Evolutionary conservation across 2,888 invertebrate genomes (phyloP).

Genomic region (Pollenia angustigena): DNA sequence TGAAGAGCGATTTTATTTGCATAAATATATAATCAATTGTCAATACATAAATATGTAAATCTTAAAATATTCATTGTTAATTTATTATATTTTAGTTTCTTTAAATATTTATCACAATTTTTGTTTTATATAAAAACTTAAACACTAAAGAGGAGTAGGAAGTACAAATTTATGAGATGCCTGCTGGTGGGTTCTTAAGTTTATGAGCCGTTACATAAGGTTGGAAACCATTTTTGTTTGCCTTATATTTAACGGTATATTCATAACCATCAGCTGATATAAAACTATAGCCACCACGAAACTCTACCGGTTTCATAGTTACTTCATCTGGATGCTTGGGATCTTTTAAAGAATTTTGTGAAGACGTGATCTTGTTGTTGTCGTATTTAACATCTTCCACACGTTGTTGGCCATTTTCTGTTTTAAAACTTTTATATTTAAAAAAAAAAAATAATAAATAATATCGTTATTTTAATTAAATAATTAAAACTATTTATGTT

Average conservation of each 20-base stretch:
- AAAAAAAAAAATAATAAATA: background rate
- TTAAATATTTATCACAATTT: slow-evolving; percentile 44
- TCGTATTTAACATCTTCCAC: slow-evolving; percentile 79
- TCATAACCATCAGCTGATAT: slow-evolving; percentile 85
- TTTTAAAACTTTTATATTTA: slow-evolving; percentile 78
- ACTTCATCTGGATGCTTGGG: background rate
- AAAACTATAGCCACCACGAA: slow-evolving; percentile 84
- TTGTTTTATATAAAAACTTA: background rate
- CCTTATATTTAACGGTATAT: slow-evolving; percentile 85
- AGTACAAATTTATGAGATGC: background rate
- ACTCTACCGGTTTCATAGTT: slow-evolving; percentile 77
- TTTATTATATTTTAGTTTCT: slow-evolving; percentile 30
- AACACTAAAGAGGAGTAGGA: background rate
- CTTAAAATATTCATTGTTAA: background rate
- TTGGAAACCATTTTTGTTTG: slow-evolving; percentile 86
- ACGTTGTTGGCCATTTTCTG: slow-evolving; percentile 81
- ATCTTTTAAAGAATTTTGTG: background rate
- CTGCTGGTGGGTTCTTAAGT: slow-evolving; percentile 68
- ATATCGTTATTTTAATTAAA: background rate
- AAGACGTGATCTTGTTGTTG: slow-evolving; percentile 50
- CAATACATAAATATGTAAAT: background rate
- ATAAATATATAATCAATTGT: background rate
- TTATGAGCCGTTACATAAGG: slow-evolving; percentile 83
- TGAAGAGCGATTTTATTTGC: background rate
- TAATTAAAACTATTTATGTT: slow-evolving; percentile 1